phyloP scores from a whole-genome alignment of 1,140 invertebrate genomes.

The Drosophila nigromelanica region DNA sequence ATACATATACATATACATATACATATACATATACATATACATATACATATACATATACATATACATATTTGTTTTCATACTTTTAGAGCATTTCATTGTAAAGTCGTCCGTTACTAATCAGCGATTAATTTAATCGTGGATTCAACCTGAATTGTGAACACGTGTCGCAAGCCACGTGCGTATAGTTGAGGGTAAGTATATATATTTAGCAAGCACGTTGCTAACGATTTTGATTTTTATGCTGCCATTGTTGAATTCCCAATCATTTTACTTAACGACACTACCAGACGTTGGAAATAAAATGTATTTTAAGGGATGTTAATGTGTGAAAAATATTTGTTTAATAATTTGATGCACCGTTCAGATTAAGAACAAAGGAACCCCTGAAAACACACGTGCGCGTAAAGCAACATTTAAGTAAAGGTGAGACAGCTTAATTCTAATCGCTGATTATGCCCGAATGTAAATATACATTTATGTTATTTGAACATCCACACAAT shows the following conservation, averaged over 20 bases:
- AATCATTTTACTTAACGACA: slow-evolving; percentile 81
- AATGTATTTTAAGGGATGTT: slow-evolving; percentile 65
- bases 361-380: slow-evolving; percentile 50
- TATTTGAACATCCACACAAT: not conserved
- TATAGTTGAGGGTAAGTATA: slow-evolving; percentile 68
- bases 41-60: not conserved
- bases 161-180: slow-evolving; percentile 76
- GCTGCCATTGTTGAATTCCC: slow-evolving; percentile 57
- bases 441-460: slow-evolving; percentile 36
- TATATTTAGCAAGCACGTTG: slow-evolving; percentile 60
- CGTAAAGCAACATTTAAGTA: slow-evolving; percentile 36
- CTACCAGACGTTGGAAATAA: slow-evolving; percentile 64
- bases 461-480: slow-evolving; percentile 16
- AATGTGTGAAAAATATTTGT: slow-evolving; percentile 76
- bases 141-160: slow-evolving; percentile 81
- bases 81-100: slow-evolving; percentile 46
- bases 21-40: slow-evolving; percentile 13
- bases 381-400: slow-evolving; percentile 53
- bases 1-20: slow-evolving; percentile 5
- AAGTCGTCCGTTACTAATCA: slow-evolving; percentile 79
- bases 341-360: slow-evolving; percentile 59
- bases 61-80: not conserved
- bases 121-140: slow-evolving; percentile 83
- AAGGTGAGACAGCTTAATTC: slow-evolving; percentile 48
- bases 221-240: slow-evolving; percentile 73